phyloP scores from a whole-genome alignment of 1,140 invertebrate genomes.

The Lasioglossum albipes region DNA sequence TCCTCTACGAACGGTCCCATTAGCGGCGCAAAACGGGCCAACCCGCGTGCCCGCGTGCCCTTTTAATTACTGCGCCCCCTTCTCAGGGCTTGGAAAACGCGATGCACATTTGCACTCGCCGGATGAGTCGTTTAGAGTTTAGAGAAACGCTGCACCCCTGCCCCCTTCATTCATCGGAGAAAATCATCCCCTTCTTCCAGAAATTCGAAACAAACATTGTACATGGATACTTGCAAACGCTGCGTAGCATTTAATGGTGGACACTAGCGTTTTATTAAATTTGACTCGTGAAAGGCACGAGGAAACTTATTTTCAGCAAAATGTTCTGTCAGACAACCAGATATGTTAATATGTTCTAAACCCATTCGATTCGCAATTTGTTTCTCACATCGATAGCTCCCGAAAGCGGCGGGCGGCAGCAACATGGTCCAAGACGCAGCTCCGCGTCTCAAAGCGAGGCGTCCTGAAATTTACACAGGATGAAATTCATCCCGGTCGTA shows the following conservation, averaged over 20 bases:
- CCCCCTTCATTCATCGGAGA: too few species aligned
- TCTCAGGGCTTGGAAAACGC: neutral
- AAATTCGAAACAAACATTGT: too few species aligned
- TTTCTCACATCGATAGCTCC: neutral
- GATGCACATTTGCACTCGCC: conserved; percentile 64
- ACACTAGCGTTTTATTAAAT: too few species aligned
- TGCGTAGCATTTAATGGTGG: too few species aligned
- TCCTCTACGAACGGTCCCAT: conserved; percentile 32
- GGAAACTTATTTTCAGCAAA: too few species aligned
- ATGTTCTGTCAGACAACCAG: too few species aligned
- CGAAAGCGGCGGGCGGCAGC: too few species aligned
- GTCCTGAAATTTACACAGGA: conserved; percentile 2
- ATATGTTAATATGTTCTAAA: too few species aligned
- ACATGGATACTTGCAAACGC: too few species aligned
- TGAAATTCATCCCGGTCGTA: conserved; percentile 1
- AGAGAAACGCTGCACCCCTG: conserved; percentile 33
- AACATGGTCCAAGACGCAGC: neutral
- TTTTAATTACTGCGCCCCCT: conserved; percentile 57
- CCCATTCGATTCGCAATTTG: neutral
- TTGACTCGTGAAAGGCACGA: too few species aligned
- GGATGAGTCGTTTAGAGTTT: conserved; percentile 67
- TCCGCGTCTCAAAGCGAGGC: neutral
- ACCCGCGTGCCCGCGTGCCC: conserved; percentile 48
- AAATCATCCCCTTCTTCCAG: too few species aligned
- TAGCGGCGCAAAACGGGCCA: conserved; percentile 25